Base-by-base conservation (phyloP, 2,888 invertebrate genomes). In the Microdon myrmicae region DNA sequence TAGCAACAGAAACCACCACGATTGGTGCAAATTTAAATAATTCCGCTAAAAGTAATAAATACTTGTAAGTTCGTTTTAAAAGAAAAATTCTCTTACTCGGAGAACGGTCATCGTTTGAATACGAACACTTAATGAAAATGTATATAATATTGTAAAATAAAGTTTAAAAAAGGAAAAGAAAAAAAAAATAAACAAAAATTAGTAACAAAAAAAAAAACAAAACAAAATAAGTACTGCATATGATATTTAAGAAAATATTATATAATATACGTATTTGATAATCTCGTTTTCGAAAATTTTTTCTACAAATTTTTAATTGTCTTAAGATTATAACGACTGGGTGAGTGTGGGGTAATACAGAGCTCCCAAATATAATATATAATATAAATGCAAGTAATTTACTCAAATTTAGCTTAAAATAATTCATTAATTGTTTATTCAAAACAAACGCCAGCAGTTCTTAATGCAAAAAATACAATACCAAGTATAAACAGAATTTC, bases 31-130 rank as follows among this genome's bases (percentile, higher is more conserved):
- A 17, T 25, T 6, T 14, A 2, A 4, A 39, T 32, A 51, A 58
- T 58, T 64, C 56, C n/a, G n/a, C n/a, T n/a, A n/a, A n/a, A n/a
- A n/a, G n/a, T n/a, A n/a, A n/a, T n/a, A n/a, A n/a, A n/a, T n/a
- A n/a, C n/a, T 58, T 51, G 51, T 64, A 58, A 58, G 43, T 64
- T 51, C 58, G 38, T 37, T 58, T 53, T 53, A 45, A 31, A 10
- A 38, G 20, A 37, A 31, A 12, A 34, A 25, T 20, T 8, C 13
- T 31, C 20, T 25, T 10, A 25, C 3, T 16, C 22, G 16, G 43
- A 9, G 16, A 16, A 13, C 3, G 29, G 29, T 28, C 14, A 16
- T 22, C 9, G 22, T 14, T 4, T 31, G 8, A 20, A 31, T 43
- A 31, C 31, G 8, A 20, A 31, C 31, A 31, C 31, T 10, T 31